phyloP scores from a whole-genome alignment of 2,888 invertebrate species.

The Acleris laterana region DNA sequence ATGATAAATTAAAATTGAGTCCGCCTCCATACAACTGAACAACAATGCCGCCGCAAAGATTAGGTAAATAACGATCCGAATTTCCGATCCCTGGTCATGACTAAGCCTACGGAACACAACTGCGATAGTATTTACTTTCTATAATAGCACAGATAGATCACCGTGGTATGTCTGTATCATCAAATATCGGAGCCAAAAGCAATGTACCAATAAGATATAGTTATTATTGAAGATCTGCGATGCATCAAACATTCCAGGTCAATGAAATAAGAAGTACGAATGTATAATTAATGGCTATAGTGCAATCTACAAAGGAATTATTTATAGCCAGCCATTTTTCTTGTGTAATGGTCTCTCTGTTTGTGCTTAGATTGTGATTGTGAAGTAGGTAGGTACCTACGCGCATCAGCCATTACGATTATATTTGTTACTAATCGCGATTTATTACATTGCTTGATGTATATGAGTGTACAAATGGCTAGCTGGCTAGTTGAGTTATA shows the following conservation, averaged over 20 bases:
- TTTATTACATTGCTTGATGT: too few species aligned
- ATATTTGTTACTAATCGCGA: too few species aligned
- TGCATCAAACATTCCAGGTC: conserved; percentile 9
- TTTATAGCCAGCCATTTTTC: conserved; percentile 11
- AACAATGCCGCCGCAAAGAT: too few species aligned
- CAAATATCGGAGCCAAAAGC: conserved; percentile 24
- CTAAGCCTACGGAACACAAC: too few species aligned
- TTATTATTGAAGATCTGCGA: conserved; percentile 11
- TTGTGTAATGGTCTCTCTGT: conserved; percentile 10
- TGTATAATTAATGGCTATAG: conserved; percentile 8
- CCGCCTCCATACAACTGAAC: too few species aligned
- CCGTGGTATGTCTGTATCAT: conserved; percentile 16
- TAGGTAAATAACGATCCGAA: too few species aligned
- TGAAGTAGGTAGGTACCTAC: too few species aligned
- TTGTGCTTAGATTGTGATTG: neutral
- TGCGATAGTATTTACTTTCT: neutral
- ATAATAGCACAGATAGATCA: conserved; percentile 19
- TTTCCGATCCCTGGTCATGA: too few species aligned
- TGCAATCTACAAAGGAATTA: conserved; percentile 20
- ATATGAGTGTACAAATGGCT: too few species aligned
- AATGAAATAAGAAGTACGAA: neutral
- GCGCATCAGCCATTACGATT: too few species aligned
- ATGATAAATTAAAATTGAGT: too few species aligned
- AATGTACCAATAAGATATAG: conserved; percentile 27
- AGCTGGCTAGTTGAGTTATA: too few species aligned